Conservation (phyloP, 2,888 invertebrate genomes). For the Luperina nickerlii region DNA sequence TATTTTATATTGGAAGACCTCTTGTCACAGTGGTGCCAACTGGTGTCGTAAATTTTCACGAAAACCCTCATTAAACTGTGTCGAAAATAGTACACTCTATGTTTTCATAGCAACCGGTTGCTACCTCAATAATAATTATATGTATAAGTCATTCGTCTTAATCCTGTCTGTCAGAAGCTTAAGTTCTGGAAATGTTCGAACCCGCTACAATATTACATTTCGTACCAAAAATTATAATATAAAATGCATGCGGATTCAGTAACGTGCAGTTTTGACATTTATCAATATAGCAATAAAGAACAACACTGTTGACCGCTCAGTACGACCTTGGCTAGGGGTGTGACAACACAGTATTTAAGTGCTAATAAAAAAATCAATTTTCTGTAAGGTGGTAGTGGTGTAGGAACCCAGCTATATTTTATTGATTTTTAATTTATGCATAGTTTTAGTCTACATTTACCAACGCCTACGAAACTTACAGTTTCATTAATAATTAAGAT, state of each 20-base stretch:
- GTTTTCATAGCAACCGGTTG: constrained; percentile 20
- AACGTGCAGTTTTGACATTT: constrained; percentile 61
- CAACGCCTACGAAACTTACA: not conserved
- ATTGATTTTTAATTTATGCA: no score
- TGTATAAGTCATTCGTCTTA: constrained; percentile 38
- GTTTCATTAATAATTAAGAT: not conserved
- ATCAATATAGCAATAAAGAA: constrained; percentile 60
- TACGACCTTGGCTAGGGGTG: constrained; percentile 53
- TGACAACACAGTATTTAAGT: not conserved
- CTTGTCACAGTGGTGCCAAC: no score
- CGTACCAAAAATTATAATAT: constrained; percentile 19
- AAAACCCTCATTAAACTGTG: not conserved
- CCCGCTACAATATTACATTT: constrained; percentile 10
- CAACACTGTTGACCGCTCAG: constrained; percentile 48
- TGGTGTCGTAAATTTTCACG: no score
- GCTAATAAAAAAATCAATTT: not conserved
- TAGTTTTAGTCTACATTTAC: not conserved
- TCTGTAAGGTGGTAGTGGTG: not conserved
- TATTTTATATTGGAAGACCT: no score
- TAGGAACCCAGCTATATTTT: not conserved
- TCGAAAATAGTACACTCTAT: not conserved
- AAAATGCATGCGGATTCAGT: constrained; percentile 41
- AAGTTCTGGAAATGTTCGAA: constrained; percentile 53
- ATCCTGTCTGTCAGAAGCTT: constrained; percentile 37
- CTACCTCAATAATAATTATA: constrained; percentile 8